A percentile compares a stretch with the other conserved stretches of the same genome.
These are phyloP conservation scores for Rhynchonycteris naso DNA, from an alignment of 2,797 vertebrate species.

Conservation along the genomic window DNA sequence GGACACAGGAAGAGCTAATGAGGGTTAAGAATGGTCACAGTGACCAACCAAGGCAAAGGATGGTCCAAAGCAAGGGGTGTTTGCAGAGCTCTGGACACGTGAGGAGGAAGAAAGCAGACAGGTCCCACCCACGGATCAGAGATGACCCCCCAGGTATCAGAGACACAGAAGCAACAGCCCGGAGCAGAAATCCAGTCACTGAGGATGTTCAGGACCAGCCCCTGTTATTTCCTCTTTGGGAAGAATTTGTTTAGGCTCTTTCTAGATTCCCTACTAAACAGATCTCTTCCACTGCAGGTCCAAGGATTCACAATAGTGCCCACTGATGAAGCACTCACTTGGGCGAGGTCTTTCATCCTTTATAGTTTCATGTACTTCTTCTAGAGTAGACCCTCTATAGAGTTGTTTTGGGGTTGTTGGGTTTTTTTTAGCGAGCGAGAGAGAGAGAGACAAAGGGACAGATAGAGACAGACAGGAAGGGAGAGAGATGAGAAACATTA, in stretches of 20 bases:
- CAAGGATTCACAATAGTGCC: not conserved
- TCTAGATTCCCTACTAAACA: not conserved
- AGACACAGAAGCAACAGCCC: not conserved
- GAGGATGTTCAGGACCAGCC: not conserved
- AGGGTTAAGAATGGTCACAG: not conserved
- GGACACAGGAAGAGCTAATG: not conserved
- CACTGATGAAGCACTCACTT: not conserved
- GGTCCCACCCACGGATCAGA: not conserved
- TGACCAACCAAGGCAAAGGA: not conserved
- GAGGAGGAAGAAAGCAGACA: not conserved
- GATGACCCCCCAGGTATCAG: no score
- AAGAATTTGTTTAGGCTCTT: not conserved
- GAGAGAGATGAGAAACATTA: no score
- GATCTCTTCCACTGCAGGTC: not conserved
- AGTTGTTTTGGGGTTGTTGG: not conserved
- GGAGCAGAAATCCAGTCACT: not conserved
- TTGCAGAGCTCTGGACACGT: not conserved
- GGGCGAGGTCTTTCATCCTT: not conserved
- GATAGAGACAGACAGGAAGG: no score
- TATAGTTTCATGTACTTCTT: not conserved
- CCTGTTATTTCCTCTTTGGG: not conserved
- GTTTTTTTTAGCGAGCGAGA: no score
- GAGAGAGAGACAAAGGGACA: no score
- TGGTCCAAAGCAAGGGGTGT: not conserved
- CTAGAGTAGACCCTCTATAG: not conserved